Base-by-base conservation (phyloP, 2,888 invertebrate genomes). In the Ophion slaviceki region DNA sequence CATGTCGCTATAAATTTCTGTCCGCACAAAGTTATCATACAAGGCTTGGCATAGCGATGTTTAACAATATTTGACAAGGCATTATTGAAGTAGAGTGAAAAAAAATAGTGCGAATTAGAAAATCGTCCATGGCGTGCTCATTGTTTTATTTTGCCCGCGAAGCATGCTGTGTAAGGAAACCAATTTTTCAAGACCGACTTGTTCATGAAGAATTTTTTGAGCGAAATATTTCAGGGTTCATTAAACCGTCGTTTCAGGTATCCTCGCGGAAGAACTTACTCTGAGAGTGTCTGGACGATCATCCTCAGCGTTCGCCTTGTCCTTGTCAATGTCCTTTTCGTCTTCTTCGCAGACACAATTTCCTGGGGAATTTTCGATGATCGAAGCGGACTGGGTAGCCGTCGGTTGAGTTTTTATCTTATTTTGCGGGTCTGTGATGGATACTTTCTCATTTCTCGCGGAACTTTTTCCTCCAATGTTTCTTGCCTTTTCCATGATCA, bases 291-390 rank as follows among this genome's bases (percentile, higher is more conserved):
- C 80, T n/a, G 78, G 78, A 53, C 40, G 64, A 32, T 67, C 59
- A 17, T 81, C 85, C n/a, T 87, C 81, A 67, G 89, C 88, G 10
- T 89, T 86, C 20, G 75, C 71, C 14, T 75, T 81, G 36, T 83
- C 79, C 3, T 71, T 67, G 93, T 94, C 59, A 94, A 94, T n/a
- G 93, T 94, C 68, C 90, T 91, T 87, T 90, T 45, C 81, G 14
- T 77, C 68, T 45, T 61, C 83, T 14, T 83, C 83, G 68, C 68
- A 77, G 10, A 17, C 57, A 24, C 76, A 82, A 57, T 86, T 68
- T 5, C 71, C 77, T 3, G 8, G 70, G 32, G 47, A 32, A 14
- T 70, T 75, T 45, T 64, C 75, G 10, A 59, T 59, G 61, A 71
- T 61, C n/a, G 80, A 47, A 57, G 59, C 24, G 11, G 83, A 74